phyloP scores from a whole-genome alignment of 1,140 invertebrate genomes.

The Pararge aegeria region DNA sequence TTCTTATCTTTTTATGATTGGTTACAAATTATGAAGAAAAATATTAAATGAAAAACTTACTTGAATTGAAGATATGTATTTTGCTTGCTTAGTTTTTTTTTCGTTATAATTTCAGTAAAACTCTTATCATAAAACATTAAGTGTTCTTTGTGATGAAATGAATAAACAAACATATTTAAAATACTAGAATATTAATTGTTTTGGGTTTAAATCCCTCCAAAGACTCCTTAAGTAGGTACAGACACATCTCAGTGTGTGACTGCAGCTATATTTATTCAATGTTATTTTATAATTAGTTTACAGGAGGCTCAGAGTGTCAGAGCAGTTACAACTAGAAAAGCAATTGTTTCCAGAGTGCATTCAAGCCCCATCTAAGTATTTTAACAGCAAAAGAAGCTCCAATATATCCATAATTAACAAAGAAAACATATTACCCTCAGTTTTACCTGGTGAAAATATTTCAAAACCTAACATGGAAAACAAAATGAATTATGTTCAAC shows the following conservation, averaged over 20 bases:
- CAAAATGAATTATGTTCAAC: conserved; percentile 47
- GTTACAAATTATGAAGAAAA: too few relatives aligned
- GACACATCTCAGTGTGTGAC: neutral
- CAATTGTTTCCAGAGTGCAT: conserved; percentile 69
- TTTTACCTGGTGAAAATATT: conserved; percentile 46
- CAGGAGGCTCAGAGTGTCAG: conserved; percentile 52
- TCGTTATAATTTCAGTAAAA: too few relatives aligned
- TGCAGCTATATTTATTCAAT: conserved; percentile 16
- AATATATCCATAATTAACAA: conserved; percentile 35
- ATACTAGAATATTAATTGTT: too few relatives aligned
- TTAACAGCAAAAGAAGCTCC: conserved; percentile 57
- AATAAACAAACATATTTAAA: too few relatives aligned
- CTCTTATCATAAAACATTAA: too few relatives aligned
- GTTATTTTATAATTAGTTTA: conserved; percentile 56
- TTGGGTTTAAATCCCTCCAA: too few relatives aligned
- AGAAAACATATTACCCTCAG: conserved; percentile 38
- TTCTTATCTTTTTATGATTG: too few relatives aligned
- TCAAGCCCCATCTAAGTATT: conserved; percentile 62
- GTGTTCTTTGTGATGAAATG: too few relatives aligned
- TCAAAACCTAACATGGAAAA: conserved; percentile 44
- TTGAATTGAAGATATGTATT: too few relatives aligned
- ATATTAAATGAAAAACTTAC: too few relatives aligned
- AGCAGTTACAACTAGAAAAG: conserved; percentile 59
- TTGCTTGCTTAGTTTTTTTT: too few relatives aligned
- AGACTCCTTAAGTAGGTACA: too few relatives aligned